Evolutionary conservation across 2,888 invertebrate genomes (phyloP), one percentile per base, ranked within the genome.

Genomic region (Boloria selene): DNA sequence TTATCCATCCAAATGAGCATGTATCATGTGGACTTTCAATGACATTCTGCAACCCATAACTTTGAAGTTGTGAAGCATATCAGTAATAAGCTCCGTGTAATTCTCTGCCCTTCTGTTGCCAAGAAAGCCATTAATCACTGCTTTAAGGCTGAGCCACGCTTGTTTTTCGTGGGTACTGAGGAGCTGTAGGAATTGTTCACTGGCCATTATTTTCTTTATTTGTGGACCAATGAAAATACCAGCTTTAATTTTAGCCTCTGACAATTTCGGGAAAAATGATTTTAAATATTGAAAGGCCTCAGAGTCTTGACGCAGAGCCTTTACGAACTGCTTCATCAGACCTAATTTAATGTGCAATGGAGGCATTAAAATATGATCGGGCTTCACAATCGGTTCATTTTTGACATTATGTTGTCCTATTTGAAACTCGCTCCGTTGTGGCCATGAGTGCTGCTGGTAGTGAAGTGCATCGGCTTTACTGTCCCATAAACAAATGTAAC

Each of bases 401-500:
- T 67, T 66, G 16, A 31, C 56, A 51, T 66, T 67, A 45, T 67
- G 31, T 62, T 59, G 26, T 54, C 54, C 47, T 16, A 67, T 42
- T 17, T 47, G 47, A 38, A 50, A 56, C 22, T 62, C 62, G 18
- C 16, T 58, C 13, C 50, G 49, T 44, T 44, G 13, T 6, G 66
- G 56, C 63, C 56, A 51, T 55, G 54, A 47, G 18, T 45, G 44
- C 54, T 61, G 54, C 51, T 60, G 47, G 26, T 67, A 65, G 53
- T 68, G 62, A 51, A 26, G 18, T 10, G 64, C n/a, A 55, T 72
- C 65, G 3, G 64, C 58, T 66, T 68, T 66, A 45, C 71, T 73
- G 52, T 70, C 69, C 69, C 70, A 70, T 26, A 65, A 70, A 52
- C 68, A 73, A 14, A 70, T 10, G 51, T 67, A 68, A 67, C 68